phyloP scores from a whole-genome alignment of 2,113 vertebrate species.

The Genyomyrus donnyi region DNA sequence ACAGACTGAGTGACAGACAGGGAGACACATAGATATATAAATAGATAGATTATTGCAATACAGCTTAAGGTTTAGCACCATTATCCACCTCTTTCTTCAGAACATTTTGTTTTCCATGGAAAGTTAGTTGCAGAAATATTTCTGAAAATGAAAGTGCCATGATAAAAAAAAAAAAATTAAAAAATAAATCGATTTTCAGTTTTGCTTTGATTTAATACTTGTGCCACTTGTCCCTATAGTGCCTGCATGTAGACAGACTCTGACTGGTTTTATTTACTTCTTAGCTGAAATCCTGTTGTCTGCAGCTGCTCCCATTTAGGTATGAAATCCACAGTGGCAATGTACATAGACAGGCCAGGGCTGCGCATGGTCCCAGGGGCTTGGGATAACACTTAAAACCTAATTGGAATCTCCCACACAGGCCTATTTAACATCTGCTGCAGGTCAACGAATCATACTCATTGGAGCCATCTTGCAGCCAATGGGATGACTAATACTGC shows the following conservation, averaged over 20 bases:
- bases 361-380: neutral
- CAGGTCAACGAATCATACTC: neutral
- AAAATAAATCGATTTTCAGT: neutral
- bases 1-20: neutral
- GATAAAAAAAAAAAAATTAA: neutral
- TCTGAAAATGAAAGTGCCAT: neutral
- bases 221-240: neutral
- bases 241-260: neutral
- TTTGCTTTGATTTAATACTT: neutral
- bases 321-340: neutral
- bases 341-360: neutral
- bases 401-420: neutral
- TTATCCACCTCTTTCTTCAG: neutral
- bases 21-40: neutral
- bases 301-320: constrained; percentile 3
- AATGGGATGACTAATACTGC: neutral
- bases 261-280: neutral
- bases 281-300: neutral
- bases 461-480: neutral
- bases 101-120: neutral
- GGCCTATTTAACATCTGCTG: constrained; percentile 8
- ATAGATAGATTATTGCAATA: neutral
- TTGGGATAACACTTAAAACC: neutral
- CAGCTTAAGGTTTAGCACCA: neutral
- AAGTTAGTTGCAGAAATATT: neutral